Evolutionary conservation across 2,888 invertebrate species (phyloP), one percentile per base, ranked within the genome.

Genomic region (Xanthorhoe designata): DNA sequence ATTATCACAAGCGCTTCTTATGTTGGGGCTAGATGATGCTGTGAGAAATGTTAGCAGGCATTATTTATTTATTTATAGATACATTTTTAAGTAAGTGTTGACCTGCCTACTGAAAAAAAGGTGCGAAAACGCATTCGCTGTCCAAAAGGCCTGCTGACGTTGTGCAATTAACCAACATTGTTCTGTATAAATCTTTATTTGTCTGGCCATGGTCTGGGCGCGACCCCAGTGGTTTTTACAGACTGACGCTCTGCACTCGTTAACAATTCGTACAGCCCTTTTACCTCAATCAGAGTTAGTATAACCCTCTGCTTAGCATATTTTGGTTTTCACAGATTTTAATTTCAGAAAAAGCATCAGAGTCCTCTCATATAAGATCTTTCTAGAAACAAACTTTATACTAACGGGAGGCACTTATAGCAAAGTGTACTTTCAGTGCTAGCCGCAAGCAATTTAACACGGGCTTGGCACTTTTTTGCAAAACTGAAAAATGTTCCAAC

Each of bases 81-180:
- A 13, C 42, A n/a, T 42, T 42, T 38, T n/a, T n/a, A n/a, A n/a
- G 8, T 10, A 15, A 10, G n/a, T 57, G 32, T 53, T 50, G 61
- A 58, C 1, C 19, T 35, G 19, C 45, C 6, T 35, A 53, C 29
- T 13, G 42, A 52, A 15, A 53, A 56, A 42, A 60, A 55, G 35
- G 8, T 49, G 19, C 18, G 29, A 68, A 72, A 68, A 68, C 54
- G 66, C 66, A 65, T 64, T 24, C n/a, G 65, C 42, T 51, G 50
- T 51, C 60, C 55, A 63, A 69, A 64, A 51, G 60, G 45, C 38
- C 49, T 51, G 69, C 71, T 66, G 71, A 71, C 71, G 63, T 54
- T 42, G 66, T 51, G 73, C 80, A 85, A 83, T 84, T 83, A 84
- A 75, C 77, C 76, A 69, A 75, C 81, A 84, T 83, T 85, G 85